A percentile compares a stretch with the other conserved stretches of the same genome.
Evolutionary conservation across 1,140 invertebrate species (phyloP).

Genomic region (Marisa cornuarietis): DNA sequence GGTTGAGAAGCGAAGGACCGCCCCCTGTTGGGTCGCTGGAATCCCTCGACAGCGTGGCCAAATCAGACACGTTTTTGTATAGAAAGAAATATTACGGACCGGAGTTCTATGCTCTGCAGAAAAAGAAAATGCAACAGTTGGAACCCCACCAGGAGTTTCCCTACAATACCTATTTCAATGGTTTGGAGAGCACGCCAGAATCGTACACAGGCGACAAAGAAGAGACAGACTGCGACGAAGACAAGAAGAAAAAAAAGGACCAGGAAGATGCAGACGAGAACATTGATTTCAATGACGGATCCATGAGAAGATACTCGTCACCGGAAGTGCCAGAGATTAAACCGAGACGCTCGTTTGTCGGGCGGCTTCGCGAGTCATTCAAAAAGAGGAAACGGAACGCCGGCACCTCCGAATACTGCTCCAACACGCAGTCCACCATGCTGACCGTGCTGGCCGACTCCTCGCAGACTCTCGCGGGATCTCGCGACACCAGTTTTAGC

Average conservation of each 20-base stretch:
- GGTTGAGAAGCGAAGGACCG: conserved; percentile 11
- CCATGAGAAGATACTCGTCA: too few species aligned
- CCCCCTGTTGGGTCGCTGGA: not conserved
- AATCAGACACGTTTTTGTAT: conserved; percentile 18
- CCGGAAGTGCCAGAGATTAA: not conserved
- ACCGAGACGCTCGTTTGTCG: not conserved
- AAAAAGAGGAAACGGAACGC: conserved; percentile 8
- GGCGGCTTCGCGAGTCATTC: conserved; percentile 6
- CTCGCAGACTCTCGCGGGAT: conserved; percentile 1
- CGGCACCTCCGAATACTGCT: conserved; percentile 5
- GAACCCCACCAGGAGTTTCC: not conserved
- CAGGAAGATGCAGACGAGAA: too few species aligned
- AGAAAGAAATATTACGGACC: not conserved
- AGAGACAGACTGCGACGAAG: too few species aligned
- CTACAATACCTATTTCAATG: too few species aligned
- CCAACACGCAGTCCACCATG: conserved; percentile 16
- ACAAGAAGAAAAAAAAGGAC: too few species aligned
- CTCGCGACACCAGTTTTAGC: conserved; percentile 7
- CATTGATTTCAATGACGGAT: too few species aligned
- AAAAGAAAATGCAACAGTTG: too few species aligned
- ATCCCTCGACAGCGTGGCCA: conserved; percentile 14
- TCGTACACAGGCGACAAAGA: too few species aligned
- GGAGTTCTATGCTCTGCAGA: too few species aligned
- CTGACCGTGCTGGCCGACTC: conserved; percentile 11
- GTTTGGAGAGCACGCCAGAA: too few species aligned